Conservation (phyloP, 2,113 vertebrate species). For the Anas platyrhynchos region DNA sequence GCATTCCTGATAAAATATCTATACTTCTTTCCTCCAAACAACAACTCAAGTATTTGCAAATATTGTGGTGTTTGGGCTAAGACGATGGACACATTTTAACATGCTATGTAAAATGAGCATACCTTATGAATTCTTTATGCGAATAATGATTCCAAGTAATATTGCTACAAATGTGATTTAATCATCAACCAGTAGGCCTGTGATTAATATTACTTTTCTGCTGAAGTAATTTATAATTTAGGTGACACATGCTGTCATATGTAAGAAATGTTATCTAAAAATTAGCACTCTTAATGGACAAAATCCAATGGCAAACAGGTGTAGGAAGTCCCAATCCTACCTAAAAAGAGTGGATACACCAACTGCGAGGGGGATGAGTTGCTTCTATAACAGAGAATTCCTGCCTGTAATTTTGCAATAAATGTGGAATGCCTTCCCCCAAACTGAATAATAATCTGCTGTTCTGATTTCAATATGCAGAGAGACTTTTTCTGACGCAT, state of each 20-base stretch:
- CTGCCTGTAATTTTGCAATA: neutral
- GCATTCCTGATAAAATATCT: neutral
- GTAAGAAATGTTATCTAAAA: neutral
- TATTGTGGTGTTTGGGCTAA: neutral
- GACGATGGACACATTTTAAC: conserved; percentile 12
- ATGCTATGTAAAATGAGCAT: conserved; percentile 42
- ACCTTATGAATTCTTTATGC: conserved; percentile 2
- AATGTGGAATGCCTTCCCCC: neutral
- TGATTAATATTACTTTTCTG: neutral
- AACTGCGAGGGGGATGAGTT: neutral
- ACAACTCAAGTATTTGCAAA: conserved; percentile 17
- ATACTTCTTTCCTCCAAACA: neutral
- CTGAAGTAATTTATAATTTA: neutral
- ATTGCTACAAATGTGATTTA: conserved; percentile 26
- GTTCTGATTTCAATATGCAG: neutral
- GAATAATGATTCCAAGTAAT: conserved; percentile 28
- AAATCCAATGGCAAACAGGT: neutral
- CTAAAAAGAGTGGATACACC: neutral
- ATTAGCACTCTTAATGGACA: neutral
- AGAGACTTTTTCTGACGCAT: neutral
- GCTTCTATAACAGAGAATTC: neutral
- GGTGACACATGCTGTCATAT: neutral
- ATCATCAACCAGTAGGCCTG: neutral
- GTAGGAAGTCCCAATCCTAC: neutral
- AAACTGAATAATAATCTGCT: neutral